Evolutionary conservation across 2,888 invertebrate genomes (phyloP).

Genomic region (Gnatocerus cornutus): DNA sequence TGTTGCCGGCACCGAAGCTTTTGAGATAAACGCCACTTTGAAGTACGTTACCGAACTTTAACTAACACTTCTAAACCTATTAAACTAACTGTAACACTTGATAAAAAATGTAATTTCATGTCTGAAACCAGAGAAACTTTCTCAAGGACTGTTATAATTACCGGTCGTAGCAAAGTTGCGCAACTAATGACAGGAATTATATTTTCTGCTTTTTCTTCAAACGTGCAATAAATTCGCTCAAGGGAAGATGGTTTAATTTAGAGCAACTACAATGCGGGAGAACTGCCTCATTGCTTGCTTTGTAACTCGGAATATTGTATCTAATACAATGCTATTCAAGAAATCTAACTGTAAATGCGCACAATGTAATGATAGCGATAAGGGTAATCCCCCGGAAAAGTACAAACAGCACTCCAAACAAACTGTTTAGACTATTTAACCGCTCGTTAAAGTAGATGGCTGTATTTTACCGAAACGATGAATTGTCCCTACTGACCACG

Average conservation of each 20-base stretch:
- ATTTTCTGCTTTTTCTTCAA: background rate
- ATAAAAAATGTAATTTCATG: constrained; percentile 47
- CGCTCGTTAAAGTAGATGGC: constrained; percentile 24
- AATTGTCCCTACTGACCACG: constrained; percentile 15
- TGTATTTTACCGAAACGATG: constrained; percentile 24
- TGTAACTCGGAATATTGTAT: constrained; percentile 32
- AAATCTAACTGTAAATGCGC: constrained; percentile 41
- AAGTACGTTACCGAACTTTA: constrained; percentile 62
- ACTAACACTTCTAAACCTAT: constrained; percentile 58
- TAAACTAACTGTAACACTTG: constrained; percentile 53
- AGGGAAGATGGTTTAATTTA: constrained; percentile 39
- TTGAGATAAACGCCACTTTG: constrained; percentile 62
- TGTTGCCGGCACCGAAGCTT: constrained; percentile 58
- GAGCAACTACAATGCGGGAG: constrained; percentile 34
- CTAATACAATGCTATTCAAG: constrained; percentile 45
- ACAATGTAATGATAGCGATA: constrained; percentile 38
- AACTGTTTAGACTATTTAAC: constrained; percentile 31
- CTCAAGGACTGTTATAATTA: constrained; percentile 24
- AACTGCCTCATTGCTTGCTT: constrained; percentile 45
- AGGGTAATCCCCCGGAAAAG: constrained; percentile 40
- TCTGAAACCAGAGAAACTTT: constrained; percentile 21
- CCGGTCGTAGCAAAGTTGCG: background rate
- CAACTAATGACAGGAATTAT: background rate
- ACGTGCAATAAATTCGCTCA: background rate
- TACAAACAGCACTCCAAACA: constrained; percentile 37